Evolutionary conservation across 2,113 vertebrate genomes (phyloP), one percentile per base, ranked within the genome.

Genomic region (Eulemur macaco): DNA sequence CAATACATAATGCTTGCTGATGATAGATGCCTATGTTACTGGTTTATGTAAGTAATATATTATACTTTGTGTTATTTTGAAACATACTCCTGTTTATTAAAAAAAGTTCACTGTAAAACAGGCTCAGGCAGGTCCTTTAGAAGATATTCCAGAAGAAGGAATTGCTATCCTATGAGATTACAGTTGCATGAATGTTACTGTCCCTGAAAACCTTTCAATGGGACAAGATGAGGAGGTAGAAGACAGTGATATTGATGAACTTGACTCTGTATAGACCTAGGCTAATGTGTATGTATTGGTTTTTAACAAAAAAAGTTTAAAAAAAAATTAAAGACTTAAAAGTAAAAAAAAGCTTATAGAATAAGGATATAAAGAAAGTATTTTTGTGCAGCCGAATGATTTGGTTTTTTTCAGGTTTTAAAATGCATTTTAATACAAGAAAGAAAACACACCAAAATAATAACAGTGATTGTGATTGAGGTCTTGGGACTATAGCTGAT

Each of bases 391-490:
- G 42, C 42, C 8, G 42, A 29, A 18, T 42, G 47, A 47, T 47
- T 60, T 60, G 21, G 8, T 10, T 60, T 60, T 60, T 60, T 25
- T 60, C 68, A 14, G 34, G 1, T 58, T 76, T 88, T 52, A 74
- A 89, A 94, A 86, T 71, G 29, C 20, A 84, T 69, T 96, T 96
- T 42, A 86, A 52, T 29, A 39, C 3, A 52, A 93, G 42, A 87
- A 88, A 87, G 29, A 73, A 71, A 58, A 77, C 12, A 89, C 6
- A 71, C 8, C 66, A 88, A 95, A 88, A 78, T 87, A 69, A 80
- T 64, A 42, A 50, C 7, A 56, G 20, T 27, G 1, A 69, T 63
- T 91, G 4, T 20, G 37, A 21, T 39, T 45, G 50, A 84, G 20
- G 23, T 85, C 5, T 29, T 81, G 18, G 2, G 5, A 77, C 60